Evolutionary conservation across 1,140 invertebrate genomes (phyloP).

Genomic region (Dysdera silvatica): DNA sequence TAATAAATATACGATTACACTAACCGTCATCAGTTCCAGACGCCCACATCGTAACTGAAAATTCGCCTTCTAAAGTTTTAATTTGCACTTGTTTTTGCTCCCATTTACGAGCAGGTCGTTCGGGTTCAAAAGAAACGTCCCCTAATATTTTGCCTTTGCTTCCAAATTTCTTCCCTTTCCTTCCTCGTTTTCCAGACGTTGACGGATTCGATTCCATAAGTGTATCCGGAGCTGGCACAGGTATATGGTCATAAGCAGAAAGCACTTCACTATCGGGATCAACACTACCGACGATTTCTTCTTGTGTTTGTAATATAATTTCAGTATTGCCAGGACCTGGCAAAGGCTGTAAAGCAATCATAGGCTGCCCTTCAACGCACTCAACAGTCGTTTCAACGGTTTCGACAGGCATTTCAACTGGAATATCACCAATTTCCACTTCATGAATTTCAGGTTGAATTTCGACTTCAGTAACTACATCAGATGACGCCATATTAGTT

Average conservation of each 20-base stretch:
- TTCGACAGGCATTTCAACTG: slow-evolving; percentile 66
- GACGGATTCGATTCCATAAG: slow-evolving; percentile 64
- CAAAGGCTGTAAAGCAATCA: slow-evolving; percentile 61
- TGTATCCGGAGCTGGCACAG: slow-evolving; percentile 61
- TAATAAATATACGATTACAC: no score
- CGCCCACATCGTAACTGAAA: slow-evolving; percentile 98
- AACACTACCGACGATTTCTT: slow-evolving; percentile 64
- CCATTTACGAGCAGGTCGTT: slow-evolving; percentile 62
- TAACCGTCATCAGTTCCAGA: slow-evolving; percentile 76
- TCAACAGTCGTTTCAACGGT: slow-evolving; percentile 64
- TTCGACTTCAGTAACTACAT: slow-evolving; percentile 64
- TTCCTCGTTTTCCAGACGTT: slow-evolving; percentile 48
- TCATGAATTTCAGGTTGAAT: slow-evolving; percentile 68
- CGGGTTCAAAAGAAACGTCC: slow-evolving; percentile 39
- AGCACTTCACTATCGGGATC: slow-evolving; percentile 51
- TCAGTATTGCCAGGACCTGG: slow-evolving; percentile 45
- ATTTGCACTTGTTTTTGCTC: slow-evolving; percentile 98
- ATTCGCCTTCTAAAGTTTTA: slow-evolving; percentile 95
- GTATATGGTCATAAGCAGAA: slow-evolving; percentile 44
- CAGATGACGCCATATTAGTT: slow-evolving; percentile 50
- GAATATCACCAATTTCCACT: slow-evolving; percentile 62
- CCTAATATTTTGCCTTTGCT: slow-evolving; percentile 39
- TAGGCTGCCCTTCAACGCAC: slow-evolving; percentile 57
- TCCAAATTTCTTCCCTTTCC: slow-evolving; percentile 41
- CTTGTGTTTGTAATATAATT: slow-evolving; percentile 68